Evolutionary conservation across 2,888 invertebrate species (phyloP).

Genomic region (Sinotaia quadrata): DNA sequence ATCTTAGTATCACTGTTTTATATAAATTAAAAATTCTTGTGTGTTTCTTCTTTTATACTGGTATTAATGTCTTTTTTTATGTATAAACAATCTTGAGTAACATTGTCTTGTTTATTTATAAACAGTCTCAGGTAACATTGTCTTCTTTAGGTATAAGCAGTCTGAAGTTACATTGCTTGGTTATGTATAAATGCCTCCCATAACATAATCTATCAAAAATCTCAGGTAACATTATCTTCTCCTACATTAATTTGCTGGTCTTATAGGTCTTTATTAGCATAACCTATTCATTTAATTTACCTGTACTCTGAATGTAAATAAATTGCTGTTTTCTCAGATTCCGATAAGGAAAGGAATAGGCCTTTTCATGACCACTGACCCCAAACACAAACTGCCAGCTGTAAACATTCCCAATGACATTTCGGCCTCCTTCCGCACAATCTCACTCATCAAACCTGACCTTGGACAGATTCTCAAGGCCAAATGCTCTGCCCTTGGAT

Average conservation of each 20-base stretch:
- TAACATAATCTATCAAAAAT: too few species aligned
- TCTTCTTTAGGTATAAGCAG: too few species aligned
- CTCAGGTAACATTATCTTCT: background rate
- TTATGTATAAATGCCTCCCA: too few species aligned
- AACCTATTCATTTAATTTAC: background rate
- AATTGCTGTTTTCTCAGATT: conserved; percentile 56
- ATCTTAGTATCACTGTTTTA: too few species aligned
- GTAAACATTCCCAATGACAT: conserved; percentile 59
- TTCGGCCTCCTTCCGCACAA: conserved; percentile 65
- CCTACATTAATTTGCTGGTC: background rate
- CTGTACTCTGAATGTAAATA: too few species aligned
- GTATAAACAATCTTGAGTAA: too few species aligned
- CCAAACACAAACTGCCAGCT: conserved; percentile 40
- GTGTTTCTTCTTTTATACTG: too few species aligned
- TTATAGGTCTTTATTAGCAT: background rate
- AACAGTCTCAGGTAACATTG: too few species aligned
- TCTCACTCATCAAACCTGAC: conserved; percentile 68
- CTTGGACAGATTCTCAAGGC: conserved; percentile 64
- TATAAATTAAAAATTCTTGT: too few species aligned
- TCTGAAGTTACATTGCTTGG: too few species aligned
- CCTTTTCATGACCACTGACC: conserved; percentile 64
- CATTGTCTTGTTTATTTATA: too few species aligned
- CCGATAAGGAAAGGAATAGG: conserved; percentile 53
- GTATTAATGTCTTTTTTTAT: too few species aligned
- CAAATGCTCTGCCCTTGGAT: conserved; percentile 67